phyloP scores from a whole-genome alignment of 1,140 invertebrate genomes.

The Eubasilissa regina region DNA sequence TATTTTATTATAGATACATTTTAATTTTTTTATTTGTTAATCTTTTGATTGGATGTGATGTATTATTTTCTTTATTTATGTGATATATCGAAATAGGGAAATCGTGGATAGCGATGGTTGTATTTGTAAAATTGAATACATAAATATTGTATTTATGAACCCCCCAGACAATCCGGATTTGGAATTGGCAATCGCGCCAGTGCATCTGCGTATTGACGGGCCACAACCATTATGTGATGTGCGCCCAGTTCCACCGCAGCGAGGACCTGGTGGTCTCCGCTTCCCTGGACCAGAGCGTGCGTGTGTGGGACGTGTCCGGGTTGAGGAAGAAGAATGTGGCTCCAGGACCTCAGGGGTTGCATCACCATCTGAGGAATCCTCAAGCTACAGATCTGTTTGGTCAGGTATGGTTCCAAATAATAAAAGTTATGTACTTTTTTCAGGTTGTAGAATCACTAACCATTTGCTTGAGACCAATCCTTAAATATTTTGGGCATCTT shows the following conservation, averaged over 20 bases:
- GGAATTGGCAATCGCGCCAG: constrained; percentile 99
- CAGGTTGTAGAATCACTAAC: too few species aligned
- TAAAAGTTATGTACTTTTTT: too few species aligned
- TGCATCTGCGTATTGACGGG: constrained; percentile 97
- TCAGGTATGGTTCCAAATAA: constrained; percentile 64
- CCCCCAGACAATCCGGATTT: constrained; percentile 91
- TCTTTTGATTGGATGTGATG: too few species aligned
- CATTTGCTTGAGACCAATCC: too few species aligned
- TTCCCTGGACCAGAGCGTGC: constrained; percentile 97
- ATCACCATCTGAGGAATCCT: constrained; percentile 91
- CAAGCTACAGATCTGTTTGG: constrained; percentile 96
- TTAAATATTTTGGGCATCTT: too few species aligned
- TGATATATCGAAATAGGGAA: too few species aligned
- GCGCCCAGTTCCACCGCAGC: constrained; percentile 97
- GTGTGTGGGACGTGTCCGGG: constrained; percentile 99
- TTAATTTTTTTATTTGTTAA: too few species aligned
- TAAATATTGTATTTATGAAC: too few species aligned
- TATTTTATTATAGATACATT: too few species aligned
- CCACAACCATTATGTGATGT: constrained; percentile 99
- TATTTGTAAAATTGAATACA: too few species aligned
- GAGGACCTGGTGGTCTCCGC: constrained; percentile 98
- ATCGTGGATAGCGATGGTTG: too few species aligned
- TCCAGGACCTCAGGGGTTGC: constrained; percentile 91
- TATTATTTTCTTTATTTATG: too few species aligned
- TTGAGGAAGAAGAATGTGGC: constrained; percentile 98